Conservation (phyloP, 2,797 vertebrate species). For the Gastrophryne carolinensis region DNA sequence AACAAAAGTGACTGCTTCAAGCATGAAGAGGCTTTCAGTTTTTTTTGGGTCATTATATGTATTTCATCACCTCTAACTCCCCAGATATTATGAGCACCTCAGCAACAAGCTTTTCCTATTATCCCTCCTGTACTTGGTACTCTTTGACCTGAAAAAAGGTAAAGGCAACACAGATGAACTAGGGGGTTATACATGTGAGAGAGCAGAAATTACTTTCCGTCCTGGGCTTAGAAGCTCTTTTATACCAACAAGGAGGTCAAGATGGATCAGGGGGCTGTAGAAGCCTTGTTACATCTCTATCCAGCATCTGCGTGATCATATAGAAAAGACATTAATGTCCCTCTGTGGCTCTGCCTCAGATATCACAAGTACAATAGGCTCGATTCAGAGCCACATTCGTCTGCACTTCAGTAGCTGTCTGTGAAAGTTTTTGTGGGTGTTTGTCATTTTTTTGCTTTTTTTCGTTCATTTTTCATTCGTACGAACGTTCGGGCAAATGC, state of each 20-base stretch:
- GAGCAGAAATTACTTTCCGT: constrained; percentile 35
- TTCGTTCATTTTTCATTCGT: too few relatives aligned
- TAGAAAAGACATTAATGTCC: constrained; percentile 46
- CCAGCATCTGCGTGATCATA: constrained; percentile 2
- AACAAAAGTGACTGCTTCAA: background rate
- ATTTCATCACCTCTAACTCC: constrained; percentile 3
- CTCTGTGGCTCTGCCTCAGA: background rate
- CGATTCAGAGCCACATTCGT: too few relatives aligned
- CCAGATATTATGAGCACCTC: background rate
- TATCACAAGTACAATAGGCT: constrained; percentile 48
- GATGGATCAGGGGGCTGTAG: background rate
- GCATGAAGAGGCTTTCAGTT: background rate
- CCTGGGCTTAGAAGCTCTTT: background rate
- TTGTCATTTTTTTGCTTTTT: too few relatives aligned
- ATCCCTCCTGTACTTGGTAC: background rate
- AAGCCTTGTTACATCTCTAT: constrained; percentile 28
- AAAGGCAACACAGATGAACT: background rate
- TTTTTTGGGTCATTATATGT: background rate
- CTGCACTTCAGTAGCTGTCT: too few relatives aligned
- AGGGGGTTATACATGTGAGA: constrained; percentile 3
- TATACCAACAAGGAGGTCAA: constrained; percentile 27
- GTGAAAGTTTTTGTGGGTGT: too few relatives aligned
- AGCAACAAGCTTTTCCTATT: constrained; percentile 17
- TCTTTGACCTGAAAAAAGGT: constrained; percentile 15
- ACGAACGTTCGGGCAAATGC: too few relatives aligned